Conservation (phyloP, 2,797 vertebrate species). For the Pelochelys cantorii region DNA sequence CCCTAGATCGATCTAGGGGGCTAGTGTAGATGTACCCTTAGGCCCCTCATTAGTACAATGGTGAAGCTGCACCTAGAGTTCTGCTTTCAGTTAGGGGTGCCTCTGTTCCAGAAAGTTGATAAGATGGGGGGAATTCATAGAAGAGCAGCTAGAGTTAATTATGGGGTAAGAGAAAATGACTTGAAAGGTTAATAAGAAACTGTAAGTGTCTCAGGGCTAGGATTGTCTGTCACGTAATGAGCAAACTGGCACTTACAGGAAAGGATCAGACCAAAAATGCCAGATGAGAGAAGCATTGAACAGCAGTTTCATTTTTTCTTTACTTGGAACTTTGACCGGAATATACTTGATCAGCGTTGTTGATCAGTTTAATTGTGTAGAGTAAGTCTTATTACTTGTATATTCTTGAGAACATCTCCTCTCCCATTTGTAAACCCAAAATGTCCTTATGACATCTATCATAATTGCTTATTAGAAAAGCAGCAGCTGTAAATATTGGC, state of each 20-base stretch:
- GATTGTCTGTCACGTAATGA: rapidly evolving
- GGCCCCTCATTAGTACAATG: neutral
- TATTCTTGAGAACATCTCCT: neutral
- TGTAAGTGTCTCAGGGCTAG: neutral
- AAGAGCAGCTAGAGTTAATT: neutral
- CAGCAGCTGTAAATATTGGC: neutral
- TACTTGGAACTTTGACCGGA: neutral
- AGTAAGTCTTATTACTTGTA: neutral
- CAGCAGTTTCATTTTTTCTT: neutral
- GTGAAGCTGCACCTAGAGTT: neutral
- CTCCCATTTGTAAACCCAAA: neutral
- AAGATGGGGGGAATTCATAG: neutral
- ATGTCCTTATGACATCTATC: neutral
- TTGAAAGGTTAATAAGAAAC: neutral
- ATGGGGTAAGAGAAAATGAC: neutral
- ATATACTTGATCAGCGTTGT: neutral
- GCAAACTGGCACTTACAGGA: neutral
- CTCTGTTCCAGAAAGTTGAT: neutral
- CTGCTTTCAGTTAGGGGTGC: neutral
- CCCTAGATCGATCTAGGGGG: too few species aligned
- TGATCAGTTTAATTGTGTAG: neutral
- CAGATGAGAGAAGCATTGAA: too few species aligned
- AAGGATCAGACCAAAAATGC: neutral
- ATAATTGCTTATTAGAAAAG: neutral
- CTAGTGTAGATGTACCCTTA: too few species aligned